phyloP scores from a whole-genome alignment of 2,113 vertebrate species.

The Dicaeum eximium region DNA sequence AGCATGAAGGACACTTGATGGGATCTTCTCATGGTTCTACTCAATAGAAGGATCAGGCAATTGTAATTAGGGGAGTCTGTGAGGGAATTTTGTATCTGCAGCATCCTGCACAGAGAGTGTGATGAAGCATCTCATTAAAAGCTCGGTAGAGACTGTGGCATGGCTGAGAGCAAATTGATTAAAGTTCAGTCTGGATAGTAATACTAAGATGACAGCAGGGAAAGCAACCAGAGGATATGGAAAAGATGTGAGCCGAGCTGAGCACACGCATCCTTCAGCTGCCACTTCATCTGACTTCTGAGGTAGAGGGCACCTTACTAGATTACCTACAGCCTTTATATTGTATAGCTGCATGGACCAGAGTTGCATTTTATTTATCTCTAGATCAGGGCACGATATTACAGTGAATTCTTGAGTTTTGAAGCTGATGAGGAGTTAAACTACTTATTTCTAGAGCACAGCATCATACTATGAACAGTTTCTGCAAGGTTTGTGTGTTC shows the following conservation, averaged over 20 bases:
- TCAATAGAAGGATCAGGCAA: neutral
- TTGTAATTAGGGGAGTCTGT: neutral
- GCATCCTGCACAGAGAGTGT: neutral
- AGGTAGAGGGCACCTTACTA: neutral
- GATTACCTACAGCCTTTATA: neutral
- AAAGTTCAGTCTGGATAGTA: neutral
- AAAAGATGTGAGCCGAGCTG: neutral
- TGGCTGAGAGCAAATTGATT: neutral
- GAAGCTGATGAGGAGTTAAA: neutral
- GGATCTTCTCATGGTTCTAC: neutral
- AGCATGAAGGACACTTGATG: neutral
- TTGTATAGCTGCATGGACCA: neutral
- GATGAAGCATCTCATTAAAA: slow-evolving; percentile 7
- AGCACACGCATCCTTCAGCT: neutral
- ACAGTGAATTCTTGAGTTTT: neutral
- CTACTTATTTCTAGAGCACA: neutral
- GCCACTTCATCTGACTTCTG: neutral
- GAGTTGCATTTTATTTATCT: neutral
- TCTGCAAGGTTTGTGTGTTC: neutral
- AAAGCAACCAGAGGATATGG: neutral
- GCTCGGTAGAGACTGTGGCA: neutral
- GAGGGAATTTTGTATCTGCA: neutral
- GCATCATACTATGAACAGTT: neutral
- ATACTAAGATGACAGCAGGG: neutral
- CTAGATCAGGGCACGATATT: neutral